A percentile compares a stretch with the other conserved stretches of the same genome.
Conservation (phyloP, 2,888 invertebrate genomes). For the Folsomia manolachei region DNA sequence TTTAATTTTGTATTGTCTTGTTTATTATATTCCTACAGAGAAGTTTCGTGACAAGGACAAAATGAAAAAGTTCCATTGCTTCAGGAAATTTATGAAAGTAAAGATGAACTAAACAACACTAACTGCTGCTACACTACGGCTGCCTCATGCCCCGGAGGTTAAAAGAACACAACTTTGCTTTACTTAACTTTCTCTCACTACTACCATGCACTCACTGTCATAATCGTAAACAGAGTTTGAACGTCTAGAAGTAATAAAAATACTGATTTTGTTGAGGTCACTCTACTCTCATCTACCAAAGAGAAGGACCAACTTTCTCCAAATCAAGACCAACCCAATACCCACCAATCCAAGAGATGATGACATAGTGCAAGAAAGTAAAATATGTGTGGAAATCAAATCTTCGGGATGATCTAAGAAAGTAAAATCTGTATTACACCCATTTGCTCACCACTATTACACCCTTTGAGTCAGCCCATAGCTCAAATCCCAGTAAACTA, state of each 20-base stretch:
- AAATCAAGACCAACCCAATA: neutral
- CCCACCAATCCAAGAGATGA: neutral
- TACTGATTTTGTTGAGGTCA: neutral
- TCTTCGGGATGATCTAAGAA: slow-evolving; percentile 3
- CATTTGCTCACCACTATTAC: slow-evolving; percentile 9
- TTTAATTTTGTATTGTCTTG: too few relatives aligned
- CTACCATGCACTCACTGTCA: neutral
- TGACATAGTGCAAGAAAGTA: neutral
- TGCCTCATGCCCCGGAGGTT: too few relatives aligned
- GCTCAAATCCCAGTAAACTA: too few relatives aligned
- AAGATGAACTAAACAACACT: neutral
- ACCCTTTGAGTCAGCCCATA: slow-evolving; percentile 9
- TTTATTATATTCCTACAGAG: neutral
- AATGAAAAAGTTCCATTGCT: neutral
- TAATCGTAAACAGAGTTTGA: neutral
- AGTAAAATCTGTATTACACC: slow-evolving; percentile 16
- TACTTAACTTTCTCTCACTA: neutral
- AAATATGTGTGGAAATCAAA: slow-evolving; percentile 11
- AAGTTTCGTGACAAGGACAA: neutral
- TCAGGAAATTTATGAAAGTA: neutral
- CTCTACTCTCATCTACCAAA: too few relatives aligned
- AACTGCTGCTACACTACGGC: too few relatives aligned
- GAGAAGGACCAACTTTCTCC: too few relatives aligned
- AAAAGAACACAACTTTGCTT: too few relatives aligned
- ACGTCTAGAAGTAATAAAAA: neutral